Base-by-base conservation (phyloP, 2,113 vertebrate genomes). In the Engystomops pustulosus region DNA sequence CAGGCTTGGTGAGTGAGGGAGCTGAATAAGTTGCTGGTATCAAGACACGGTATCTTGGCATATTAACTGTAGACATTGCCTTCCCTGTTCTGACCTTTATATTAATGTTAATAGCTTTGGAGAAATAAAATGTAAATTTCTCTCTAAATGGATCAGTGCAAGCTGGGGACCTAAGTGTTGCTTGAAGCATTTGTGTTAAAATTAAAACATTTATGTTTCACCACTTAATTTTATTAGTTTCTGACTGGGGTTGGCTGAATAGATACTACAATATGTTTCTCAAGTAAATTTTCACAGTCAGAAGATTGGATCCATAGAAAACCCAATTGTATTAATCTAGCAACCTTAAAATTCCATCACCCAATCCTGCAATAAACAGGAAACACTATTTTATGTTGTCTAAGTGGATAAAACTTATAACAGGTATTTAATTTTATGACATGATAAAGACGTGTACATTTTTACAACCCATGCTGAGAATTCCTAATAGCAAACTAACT, bases 61-160 rank as follows among this genome's bases (percentile, higher is more conserved):
- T 85, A 85, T 87, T 86, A 87, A 89, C 88, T 92, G 87, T 85
- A 86, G 88, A 91, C 82, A 68, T 83, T 89, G 81, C 85, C 69
- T 91, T 91, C 88, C 87, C 86, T 88, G 87, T 41, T 69, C 65
- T 88, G 89, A 90, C 90, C 89, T 93, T 91, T 89, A 89, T 90
- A 89, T 88, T 89, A 89, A 92, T 87, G 86, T 86, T 91, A 90
- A 92, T 86, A 89, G 88, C 86, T 88, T 91, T 91, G 87, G 87
- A 92, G 90, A 92, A 90, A 92, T 89, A 88, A 91, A 91, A 91
- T 89, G 89, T 89, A 90, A 91, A 91, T 91, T 91, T 88, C 44
- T 53, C 88, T 92, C 89, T 91, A 90, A 91, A 90, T 90, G 87
- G 88, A 91, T 93, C 89, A 91, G 81, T 90, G 87, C 85, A 80